Base-by-base conservation (phyloP, 2,888 invertebrate species). In the Eueremaeus valkanovi region DNA sequence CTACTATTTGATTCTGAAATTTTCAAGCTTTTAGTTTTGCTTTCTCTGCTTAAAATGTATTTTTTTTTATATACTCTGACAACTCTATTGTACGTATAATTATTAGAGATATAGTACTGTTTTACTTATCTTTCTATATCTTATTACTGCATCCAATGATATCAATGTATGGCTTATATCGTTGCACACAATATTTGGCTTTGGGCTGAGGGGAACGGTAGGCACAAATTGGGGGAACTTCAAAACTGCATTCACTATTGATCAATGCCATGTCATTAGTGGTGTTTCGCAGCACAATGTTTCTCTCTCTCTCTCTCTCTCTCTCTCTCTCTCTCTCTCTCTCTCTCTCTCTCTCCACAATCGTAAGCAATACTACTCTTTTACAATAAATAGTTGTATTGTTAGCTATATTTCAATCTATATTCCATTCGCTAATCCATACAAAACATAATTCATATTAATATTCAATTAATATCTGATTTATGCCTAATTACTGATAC, bases 231-330 rank as follows among this genome's bases (percentile, higher is more conserved):
- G 31, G 61, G 61, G 31, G 29, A 29, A 61, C 61, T 61, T 61
- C 61, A 61, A 61, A 61, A 61, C 9, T 18, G 2, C 18, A 8
- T 29, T 9, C 61, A 24, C 29, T 61, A 61, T 29, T 61, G 61
- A 61, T 61, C 61, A 61, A 31, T 51, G 51, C 51, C 8, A 29
- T 31, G 61, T 61, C 61, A 61, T 61, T 61, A 61, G 31, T 61
- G 61, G 61, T 21, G 61, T 61, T 61, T 61, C 61, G 29, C 6
- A 61, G 61, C 29, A 61, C n/a, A 61, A 16, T 61, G 11, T 29
- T n/a, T n/a, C n/a, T n/a, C n/a, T n/a, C n/a, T n/a, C n/a, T n/a
- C n/a, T n/a, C n/a, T n/a, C n/a, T n/a, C n/a, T n/a, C n/a, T n/a
- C n/a, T n/a, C n/a, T n/a, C n/a, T n/a, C n/a, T n/a, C n/a, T n/a